A percentile compares a stretch with the other conserved stretches of the same genome.
Evolutionary conservation across 2,797 vertebrate genomes (phyloP).

Genomic region (Fistularia tabacaria): DNA sequence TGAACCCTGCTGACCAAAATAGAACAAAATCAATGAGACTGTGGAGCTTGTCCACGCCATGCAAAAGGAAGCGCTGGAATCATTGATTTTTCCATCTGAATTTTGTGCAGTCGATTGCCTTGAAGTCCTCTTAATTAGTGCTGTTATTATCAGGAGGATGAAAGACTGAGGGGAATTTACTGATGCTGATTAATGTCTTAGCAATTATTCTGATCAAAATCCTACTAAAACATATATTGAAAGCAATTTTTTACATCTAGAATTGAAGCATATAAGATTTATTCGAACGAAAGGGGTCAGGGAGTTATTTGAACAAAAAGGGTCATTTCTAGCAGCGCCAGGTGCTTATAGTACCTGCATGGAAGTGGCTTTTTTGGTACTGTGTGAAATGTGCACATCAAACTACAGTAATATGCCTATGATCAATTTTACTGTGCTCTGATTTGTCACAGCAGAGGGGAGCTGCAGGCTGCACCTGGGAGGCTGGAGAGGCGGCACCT

Average conservation of each 20-base stretch:
- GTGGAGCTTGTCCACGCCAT: constrained; percentile 38
- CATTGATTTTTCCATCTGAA: constrained; percentile 68
- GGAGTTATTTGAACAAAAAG: no score
- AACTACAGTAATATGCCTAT: no score
- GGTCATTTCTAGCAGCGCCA: no score
- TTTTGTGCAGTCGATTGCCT: constrained; percentile 59
- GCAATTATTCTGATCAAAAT: constrained; percentile 38
- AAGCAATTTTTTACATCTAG: constrained; percentile 9
- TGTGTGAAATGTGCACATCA: no score
- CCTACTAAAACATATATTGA: constrained; percentile 23
- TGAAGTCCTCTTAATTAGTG: constrained; percentile 54
- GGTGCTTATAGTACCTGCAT: no score
- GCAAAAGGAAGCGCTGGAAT: constrained; percentile 52
- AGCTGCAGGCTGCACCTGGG: no score
- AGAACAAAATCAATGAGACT: constrained; percentile 65
- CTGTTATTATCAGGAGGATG: constrained; percentile 39
- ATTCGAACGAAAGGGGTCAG: no score
- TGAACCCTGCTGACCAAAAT: constrained; percentile 57
- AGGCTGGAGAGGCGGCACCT: no score
- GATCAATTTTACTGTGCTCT: no score
- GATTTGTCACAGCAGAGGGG: no score
- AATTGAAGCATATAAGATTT: no score
- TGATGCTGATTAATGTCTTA: constrained; percentile 27
- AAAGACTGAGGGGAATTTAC: constrained; percentile 33
- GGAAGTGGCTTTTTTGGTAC: no score